phyloP scores from a whole-genome alignment of 2,797 vertebrate genomes.

The Crypturellus tataupa region DNA sequence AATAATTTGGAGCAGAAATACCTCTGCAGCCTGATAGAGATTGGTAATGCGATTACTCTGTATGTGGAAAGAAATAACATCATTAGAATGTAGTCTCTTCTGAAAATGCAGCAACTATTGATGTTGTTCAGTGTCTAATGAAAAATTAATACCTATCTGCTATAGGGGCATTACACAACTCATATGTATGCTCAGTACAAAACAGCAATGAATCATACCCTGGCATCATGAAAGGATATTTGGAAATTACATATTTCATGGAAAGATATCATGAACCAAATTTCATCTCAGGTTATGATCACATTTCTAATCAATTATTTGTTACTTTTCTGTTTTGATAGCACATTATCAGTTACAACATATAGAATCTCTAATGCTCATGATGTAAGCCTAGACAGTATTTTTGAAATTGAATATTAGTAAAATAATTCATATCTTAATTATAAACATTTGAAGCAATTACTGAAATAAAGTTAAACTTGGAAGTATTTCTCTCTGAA shows the following conservation, averaged over 20 bases:
- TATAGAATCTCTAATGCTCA: neutral
- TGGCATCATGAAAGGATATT: neutral
- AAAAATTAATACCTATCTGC: neutral
- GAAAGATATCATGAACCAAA: neutral
- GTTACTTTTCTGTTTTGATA: neutral
- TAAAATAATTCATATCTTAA: neutral
- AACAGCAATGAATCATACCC: neutral
- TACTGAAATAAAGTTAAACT: neutral
- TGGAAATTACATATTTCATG: neutral
- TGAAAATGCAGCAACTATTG: neutral
- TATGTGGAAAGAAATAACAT: neutral
- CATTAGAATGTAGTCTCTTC: neutral
- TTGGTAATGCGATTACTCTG: slow-evolving; percentile 61
- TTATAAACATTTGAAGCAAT: neutral
- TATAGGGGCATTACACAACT: neutral
- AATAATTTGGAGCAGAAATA: slow-evolving; percentile 78
- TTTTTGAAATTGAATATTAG: neutral
- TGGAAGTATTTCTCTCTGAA: neutral
- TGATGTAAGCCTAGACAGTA: neutral
- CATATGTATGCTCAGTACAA: neutral
- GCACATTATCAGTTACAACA: neutral
- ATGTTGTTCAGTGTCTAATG: neutral
- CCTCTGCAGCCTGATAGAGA: slow-evolving; percentile 69
- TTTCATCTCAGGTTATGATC: neutral
- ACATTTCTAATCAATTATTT: neutral